These are phyloP conservation scores for Ptilonorhynchus violaceus DNA, from an alignment of 2,113 vertebrate species.

Conservation along the genomic window DNA sequence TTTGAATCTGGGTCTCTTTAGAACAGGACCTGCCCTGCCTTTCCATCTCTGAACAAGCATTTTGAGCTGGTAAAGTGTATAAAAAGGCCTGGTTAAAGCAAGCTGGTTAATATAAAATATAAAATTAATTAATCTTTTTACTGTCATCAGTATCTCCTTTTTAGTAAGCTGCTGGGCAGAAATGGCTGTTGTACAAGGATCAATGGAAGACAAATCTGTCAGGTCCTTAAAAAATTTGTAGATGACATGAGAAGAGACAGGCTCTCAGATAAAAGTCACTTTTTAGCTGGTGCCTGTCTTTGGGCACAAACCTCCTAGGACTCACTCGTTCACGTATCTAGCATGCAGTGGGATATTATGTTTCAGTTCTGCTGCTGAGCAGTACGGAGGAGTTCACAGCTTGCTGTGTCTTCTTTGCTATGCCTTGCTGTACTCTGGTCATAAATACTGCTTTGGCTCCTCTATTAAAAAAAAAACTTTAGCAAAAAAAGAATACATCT, in stretches of 20 bases:
- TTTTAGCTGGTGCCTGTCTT: neutral
- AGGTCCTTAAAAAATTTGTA: neutral
- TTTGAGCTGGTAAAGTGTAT: neutral
- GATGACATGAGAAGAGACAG: neutral
- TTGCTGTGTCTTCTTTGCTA: neutral
- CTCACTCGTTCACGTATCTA: neutral
- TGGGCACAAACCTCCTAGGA: neutral
- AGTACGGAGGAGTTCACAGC: neutral
- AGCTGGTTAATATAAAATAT: neutral
- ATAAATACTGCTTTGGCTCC: neutral
- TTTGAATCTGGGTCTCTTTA: neutral
- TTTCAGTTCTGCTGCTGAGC: neutral
- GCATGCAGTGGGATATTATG: too few species aligned
- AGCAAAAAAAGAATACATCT: neutral
- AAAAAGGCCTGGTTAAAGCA: neutral
- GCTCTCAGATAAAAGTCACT: neutral
- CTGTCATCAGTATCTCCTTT: neutral
- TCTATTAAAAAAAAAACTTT: neutral
- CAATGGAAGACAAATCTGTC: neutral
- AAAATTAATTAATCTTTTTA: neutral
- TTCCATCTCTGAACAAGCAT: neutral
- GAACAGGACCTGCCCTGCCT: neutral
- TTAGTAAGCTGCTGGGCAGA: neutral
- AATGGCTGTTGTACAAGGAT: neutral
- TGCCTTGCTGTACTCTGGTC: neutral